Percentiles rank a stretch among this genome's conserved stretches.
phyloP scores from a whole-genome alignment of 2,888 invertebrate species.

The Euzophera pinguis region DNA sequence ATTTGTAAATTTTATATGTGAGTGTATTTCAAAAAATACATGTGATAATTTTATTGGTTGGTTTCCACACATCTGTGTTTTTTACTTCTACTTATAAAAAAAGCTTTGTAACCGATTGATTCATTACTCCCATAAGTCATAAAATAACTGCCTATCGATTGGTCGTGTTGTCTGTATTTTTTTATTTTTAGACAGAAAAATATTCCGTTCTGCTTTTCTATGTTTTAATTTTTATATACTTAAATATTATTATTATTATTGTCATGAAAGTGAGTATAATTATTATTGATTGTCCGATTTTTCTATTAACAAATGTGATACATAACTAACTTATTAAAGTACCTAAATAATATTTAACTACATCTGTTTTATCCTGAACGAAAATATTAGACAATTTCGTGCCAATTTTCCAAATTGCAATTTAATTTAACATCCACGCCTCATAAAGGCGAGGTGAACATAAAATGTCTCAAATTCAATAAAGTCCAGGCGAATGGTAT shows the following conservation, averaged over 20 bases:
- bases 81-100: conserved; percentile 54
- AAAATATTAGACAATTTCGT: background rate
- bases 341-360: background rate
- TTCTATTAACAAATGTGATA: too few species aligned
- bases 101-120: conserved; percentile 64
- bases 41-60: background rate
- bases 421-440: conserved; percentile 1
- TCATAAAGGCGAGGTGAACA: conserved; percentile 2
- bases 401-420: background rate
- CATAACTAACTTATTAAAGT: too few species aligned
- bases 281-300: too few species aligned
- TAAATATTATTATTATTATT: too few species aligned
- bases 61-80: background rate
- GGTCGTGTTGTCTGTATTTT: conserved; percentile 26
- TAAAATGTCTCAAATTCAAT: conserved; percentile 8
- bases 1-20: too few species aligned
- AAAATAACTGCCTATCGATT: conserved; percentile 68
- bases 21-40: too few species aligned
- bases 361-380: too few species aligned
- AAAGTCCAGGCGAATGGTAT: conserved; percentile 31
- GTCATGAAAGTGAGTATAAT: too few species aligned
- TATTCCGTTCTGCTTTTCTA: conserved; percentile 35
- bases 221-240: background rate
- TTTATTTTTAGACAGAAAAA: conserved; percentile 13
- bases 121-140: conserved; percentile 63